These are phyloP conservation scores for Oriolus oriolus DNA, from an alignment of 2,113 vertebrate species.

Conservation along the genomic window DNA sequence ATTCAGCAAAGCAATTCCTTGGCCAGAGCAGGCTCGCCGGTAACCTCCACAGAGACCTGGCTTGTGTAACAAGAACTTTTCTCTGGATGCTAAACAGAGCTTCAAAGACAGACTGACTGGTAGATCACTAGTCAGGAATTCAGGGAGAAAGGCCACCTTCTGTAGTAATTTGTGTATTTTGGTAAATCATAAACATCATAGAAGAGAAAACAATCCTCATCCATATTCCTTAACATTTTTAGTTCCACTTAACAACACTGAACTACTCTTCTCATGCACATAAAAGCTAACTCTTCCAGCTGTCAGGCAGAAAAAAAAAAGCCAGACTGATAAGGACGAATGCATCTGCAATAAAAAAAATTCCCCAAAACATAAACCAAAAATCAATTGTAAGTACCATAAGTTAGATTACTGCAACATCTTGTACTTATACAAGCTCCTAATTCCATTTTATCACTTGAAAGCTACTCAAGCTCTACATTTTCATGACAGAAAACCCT, in stretches of 20 bases:
- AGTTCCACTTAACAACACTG: background rate
- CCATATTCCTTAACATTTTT: background rate
- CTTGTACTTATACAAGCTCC: background rate
- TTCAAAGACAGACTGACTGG: background rate
- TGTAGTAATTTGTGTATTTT: background rate
- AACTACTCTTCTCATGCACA: background rate
- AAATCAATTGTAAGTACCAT: background rate
- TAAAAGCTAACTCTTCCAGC: background rate
- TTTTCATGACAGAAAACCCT: background rate
- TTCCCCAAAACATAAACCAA: background rate
- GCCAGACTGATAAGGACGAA: background rate
- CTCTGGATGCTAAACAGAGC: background rate
- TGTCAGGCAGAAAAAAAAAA: background rate
- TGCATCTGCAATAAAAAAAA: background rate
- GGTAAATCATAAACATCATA: background rate
- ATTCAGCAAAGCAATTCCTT: background rate
- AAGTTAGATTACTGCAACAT: background rate
- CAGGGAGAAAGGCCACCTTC: background rate
- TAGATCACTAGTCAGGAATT: background rate
- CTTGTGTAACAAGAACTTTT: background rate
- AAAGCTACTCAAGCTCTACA: background rate
- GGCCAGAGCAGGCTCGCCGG: fast-evolving
- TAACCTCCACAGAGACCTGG: background rate
- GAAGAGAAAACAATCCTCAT: background rate
- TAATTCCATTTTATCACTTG: background rate